Base-by-base conservation (phyloP, 2,888 invertebrate species). In the Zootermopsis nevadensis region DNA sequence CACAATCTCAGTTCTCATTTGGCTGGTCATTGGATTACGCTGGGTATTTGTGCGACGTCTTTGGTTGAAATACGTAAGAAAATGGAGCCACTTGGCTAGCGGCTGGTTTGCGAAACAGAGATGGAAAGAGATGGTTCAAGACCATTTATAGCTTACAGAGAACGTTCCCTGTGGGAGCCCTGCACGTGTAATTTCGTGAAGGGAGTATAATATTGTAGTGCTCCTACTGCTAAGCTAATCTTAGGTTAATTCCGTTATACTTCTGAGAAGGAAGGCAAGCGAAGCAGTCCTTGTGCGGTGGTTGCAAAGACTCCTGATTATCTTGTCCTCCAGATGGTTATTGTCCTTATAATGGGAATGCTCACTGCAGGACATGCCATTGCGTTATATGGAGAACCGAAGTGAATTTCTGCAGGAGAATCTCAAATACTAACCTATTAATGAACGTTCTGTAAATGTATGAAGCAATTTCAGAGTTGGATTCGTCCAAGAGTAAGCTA, bases 181-280 rank as follows among this genome's bases (percentile, higher is more conserved):
- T 76, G 42, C 42, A 76, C 27, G 76, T 76, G 76, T 76, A 76
- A 76, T 76, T 76, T 76, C 76, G 22, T 48, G 76, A n/a, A n/a
- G n/a, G n/a, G n/a, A n/a, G n/a, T n/a, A n/a, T n/a, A 76, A 76
- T 76, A 76, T 42, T 27, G n/a, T 42, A 76, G 76, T 42, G 42
- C 42, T 76, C 42, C 76, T 42, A 76, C 42, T 76, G 48, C 76
- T 42, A 76, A 76, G 76, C 76, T 76, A 76, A 76, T 76, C 76
- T 76, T 76, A 76, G 48, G 76, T 76, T 76, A 76, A 76, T 42
- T 76, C 76, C 76, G 76, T 42, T n/a, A n/a, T 76, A 76, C 76
- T 76, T 76, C 27, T 8, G 42, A 42, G 48, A n/a, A n/a, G n/a
- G n/a, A n/a, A n/a, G n/a, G n/a, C n/a, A n/a, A n/a, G n/a, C n/a